These are phyloP conservation scores for Picathartes gymnocephalus DNA, from an alignment of 2,113 vertebrate genomes.

Conservation along the genomic window DNA sequence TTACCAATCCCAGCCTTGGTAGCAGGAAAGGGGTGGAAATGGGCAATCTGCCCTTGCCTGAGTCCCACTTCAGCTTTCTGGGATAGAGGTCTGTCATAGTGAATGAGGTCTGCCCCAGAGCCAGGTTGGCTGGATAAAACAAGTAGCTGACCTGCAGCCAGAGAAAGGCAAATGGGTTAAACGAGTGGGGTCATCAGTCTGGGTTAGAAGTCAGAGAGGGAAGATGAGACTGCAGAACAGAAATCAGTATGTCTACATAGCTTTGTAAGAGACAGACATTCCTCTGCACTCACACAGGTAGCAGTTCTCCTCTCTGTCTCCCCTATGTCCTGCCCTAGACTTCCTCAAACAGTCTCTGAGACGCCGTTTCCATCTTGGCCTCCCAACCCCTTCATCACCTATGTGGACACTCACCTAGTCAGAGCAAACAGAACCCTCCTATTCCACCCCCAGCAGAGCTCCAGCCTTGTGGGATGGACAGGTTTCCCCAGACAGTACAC, in stretches of 20 bases:
- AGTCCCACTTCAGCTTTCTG: background rate
- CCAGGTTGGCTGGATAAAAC: background rate
- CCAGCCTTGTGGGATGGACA: background rate
- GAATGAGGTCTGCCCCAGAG: background rate
- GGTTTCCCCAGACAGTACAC: background rate
- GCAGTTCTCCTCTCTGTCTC: background rate
- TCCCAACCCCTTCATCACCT: background rate
- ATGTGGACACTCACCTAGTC: background rate
- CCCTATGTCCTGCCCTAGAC: background rate
- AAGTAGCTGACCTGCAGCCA: background rate
- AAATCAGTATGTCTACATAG: background rate
- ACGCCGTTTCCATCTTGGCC: background rate
- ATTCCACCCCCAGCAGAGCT: background rate
- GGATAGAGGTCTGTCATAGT: background rate
- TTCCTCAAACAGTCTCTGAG: background rate
- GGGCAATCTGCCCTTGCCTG: background rate
- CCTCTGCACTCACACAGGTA: accelerated
- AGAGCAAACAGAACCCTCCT: background rate
- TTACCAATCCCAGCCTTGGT: background rate
- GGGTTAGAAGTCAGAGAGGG: background rate
- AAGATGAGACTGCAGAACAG: background rate
- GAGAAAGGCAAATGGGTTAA: background rate
- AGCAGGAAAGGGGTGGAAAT: background rate
- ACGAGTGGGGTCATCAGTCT: background rate
- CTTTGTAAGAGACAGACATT: background rate